Evolutionary conservation across 2,888 invertebrate genomes (phyloP), one percentile per base, ranked within the genome.

Genomic region (Osmoderma eremita): DNA sequence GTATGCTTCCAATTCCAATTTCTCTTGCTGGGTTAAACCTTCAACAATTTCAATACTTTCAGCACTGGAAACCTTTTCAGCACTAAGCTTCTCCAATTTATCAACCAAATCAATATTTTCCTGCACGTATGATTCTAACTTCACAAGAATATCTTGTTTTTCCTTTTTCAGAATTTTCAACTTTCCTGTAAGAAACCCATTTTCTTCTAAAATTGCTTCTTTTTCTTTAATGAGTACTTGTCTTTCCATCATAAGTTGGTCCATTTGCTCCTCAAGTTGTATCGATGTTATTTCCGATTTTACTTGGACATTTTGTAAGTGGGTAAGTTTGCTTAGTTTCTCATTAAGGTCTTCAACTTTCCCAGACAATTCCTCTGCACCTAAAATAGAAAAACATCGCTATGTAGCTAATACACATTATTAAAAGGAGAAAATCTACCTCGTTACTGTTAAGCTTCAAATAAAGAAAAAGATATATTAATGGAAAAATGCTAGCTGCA

Each of bases 21-120:
- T 89, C 78, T 90, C 90, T 81, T 90, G 90, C 68, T 88, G 88
- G 15, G 90, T 90, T 68, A 91, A 82, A 12, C 88, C 84, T 76
- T 91, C 91, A 0, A 91, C 90, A 68, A 91, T 90, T 82, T 91
- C 91, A 61, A 91, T 91, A 53, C 91, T 91, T 80, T 91, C 91
- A 2, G 90, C 90, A 0, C 91, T 91, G 62, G 90, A 91, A 1
- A 90, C 90, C 76, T 91, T 90, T 78, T 88, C 88, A 15, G 87
- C 85, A 76, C 88, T 91, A 3, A 91, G 76, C 78, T 92, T 92
- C 73, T 90, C 89, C 38, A 92, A 81, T 79, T 90, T 91, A 73
- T 90, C 90, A 22, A 88, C 84, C 8, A 92, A 81, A 69, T 91
- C 92, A 74, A 90, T 89, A 77, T 92, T 92, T 82, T 91, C 91